Percentiles rank a stretch among this genome's conserved stretches.
Evolutionary conservation across 2,113 vertebrate genomes (phyloP).

Genomic region (Ictalurus furcatus): DNA sequence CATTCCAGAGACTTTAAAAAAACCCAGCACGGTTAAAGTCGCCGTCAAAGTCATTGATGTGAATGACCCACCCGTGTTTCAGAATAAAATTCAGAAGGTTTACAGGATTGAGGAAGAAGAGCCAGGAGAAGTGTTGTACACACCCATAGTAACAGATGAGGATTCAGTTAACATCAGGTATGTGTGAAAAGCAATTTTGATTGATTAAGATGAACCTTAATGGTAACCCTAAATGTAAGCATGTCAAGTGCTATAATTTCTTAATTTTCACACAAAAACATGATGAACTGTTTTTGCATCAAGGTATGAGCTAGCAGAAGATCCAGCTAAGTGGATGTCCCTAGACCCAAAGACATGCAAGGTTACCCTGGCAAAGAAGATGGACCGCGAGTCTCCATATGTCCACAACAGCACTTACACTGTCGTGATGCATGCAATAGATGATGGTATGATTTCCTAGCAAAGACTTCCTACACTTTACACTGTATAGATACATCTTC

Average conservation of each 20-base stretch:
- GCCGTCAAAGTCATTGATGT: slow-evolving; percentile 61
- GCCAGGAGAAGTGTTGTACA: slow-evolving; percentile 66
- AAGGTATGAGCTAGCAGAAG: slow-evolving; percentile 69
- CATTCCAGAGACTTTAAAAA: not conserved
- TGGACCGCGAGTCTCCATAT: slow-evolving; percentile 76
- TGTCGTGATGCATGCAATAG: slow-evolving; percentile 67
- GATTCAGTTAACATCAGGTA: slow-evolving; percentile 66
- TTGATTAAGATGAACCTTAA: not conserved
- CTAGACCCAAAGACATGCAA: slow-evolving; percentile 72
- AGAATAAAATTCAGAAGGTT: not conserved
- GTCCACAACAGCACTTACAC: slow-evolving; percentile 69
- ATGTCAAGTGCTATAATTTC: not conserved
- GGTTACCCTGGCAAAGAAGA: slow-evolving; percentile 64
- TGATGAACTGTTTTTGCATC: not conserved
- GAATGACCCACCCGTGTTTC: slow-evolving; percentile 73
- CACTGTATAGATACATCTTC: too few relatives aligned
- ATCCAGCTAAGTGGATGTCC: slow-evolving; percentile 73
- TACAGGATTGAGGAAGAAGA: slow-evolving; percentile 64
- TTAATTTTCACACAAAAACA: not conserved
- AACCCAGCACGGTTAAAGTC: slow-evolving; percentile 44
- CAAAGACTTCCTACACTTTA: too few relatives aligned
- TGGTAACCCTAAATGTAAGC: not conserved
- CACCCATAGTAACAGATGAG: slow-evolving; percentile 59
- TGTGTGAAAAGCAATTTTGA: not conserved
- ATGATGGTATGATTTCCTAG: slow-evolving; percentile 68